Base-by-base conservation (phyloP, 2,888 invertebrate species). In the Zeuzera pyrina region DNA sequence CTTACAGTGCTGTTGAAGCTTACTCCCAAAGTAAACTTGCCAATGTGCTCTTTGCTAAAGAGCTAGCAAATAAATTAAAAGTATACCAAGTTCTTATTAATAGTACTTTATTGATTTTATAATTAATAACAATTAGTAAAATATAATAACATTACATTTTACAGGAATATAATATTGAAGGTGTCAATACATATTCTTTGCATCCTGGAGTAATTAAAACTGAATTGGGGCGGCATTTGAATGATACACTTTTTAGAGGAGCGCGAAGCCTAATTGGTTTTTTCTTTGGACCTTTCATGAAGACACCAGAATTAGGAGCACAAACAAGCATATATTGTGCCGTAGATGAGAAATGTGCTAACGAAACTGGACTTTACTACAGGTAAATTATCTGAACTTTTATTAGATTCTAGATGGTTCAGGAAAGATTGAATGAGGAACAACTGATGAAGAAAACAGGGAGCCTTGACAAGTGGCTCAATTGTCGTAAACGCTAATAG, bases 1-100 rank as follows among this genome's bases (percentile, higher is more conserved):
- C 74, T 0, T 95, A 94, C 49, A 86, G 79, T 44, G 70, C 89
- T 3, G 56, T 85, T 3, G 84, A 84, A 31, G 92, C 93, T 1
- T 95, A 95, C 54, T 71, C 83, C 3, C 93, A 93, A 62, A 94
- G 94, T 60, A 95, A 95, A 81, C 61, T 95, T 30, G 92, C 93
- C 1, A 94, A 94, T 62, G 70, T 94, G 13, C 61, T 95, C 19
- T 95, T 95, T 57, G 88, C 92, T 0, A 87, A 74, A 36, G 91
- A 93, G 65, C 63, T 95, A 30, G 86, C 89, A 0, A 72, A 76
- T 30, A 83, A 86, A 52, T 57, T 92, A 2, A 78, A 87, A 84
- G 90, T 86, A 57, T 31, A 21, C 29, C 25, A 19, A 19, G 5
- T 25, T 14, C 5, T 12, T 3, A 27, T 19, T 6, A 19, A 8